A percentile compares a stretch with the other conserved stretches of the same genome.
Evolutionary conservation across 2,113 vertebrate genomes (phyloP).

Genomic region (Coreoperca whiteheadi): DNA sequence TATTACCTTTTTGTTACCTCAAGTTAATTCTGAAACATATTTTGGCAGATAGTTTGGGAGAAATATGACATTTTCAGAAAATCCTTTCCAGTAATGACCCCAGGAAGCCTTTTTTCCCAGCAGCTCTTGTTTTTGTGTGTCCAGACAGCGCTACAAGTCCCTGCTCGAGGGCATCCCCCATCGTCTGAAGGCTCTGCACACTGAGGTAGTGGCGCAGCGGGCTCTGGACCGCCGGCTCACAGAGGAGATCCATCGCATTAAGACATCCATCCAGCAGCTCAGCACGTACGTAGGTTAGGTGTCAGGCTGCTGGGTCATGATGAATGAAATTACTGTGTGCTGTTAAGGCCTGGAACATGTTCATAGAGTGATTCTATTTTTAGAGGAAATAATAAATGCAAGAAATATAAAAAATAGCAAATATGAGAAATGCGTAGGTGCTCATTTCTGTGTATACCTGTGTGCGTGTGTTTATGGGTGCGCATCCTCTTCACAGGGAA

Average conservation of each 20-base stretch:
- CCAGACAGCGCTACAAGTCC: constrained; percentile 87
- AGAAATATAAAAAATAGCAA: neutral
- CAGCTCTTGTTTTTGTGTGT: constrained; percentile 26
- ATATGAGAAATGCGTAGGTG: neutral
- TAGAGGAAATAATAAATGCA: neutral
- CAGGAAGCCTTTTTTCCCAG: neutral
- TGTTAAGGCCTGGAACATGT: neutral
- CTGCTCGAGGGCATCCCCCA: constrained; percentile 87
- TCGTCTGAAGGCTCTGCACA: constrained; percentile 87
- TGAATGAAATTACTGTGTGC: neutral
- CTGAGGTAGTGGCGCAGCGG: constrained; percentile 86
- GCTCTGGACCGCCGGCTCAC: constrained; percentile 86
- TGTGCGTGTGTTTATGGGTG: neutral
- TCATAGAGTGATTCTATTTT: neutral
- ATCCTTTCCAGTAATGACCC: neutral
- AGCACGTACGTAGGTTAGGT: constrained; percentile 83
- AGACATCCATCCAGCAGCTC: constrained; percentile 85
- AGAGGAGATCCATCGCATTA: constrained; percentile 87
- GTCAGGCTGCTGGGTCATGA: neutral
- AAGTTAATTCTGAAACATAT: neutral
- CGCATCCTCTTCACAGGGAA: constrained; percentile 79
- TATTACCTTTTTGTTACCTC: neutral
- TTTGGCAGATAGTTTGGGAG: neutral
- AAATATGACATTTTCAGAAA: neutral
- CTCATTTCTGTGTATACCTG: neutral